Percentiles rank a stretch among this genome's conserved stretches.
phyloP scores from a whole-genome alignment of 2,113 vertebrate species.

The zebrafish (Danio rerio) region DNA sequence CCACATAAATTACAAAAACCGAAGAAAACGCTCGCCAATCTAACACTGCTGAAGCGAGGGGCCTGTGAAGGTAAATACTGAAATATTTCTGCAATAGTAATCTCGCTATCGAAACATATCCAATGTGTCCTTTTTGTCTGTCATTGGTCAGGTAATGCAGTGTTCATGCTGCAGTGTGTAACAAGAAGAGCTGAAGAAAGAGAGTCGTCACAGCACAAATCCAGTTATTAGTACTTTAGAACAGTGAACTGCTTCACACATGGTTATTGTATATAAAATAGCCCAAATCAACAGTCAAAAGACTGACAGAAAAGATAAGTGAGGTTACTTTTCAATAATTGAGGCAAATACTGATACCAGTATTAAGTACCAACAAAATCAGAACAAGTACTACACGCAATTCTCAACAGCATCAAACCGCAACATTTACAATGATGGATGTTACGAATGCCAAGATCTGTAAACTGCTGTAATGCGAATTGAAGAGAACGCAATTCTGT shows the following conservation, averaged over 20 bases:
- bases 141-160: slow-evolving; percentile 54
- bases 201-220: slow-evolving; percentile 60
- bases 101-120: slow-evolving; percentile 27
- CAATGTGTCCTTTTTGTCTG: slow-evolving; percentile 51
- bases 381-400: slow-evolving; percentile 75
- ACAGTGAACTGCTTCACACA: slow-evolving; percentile 63
- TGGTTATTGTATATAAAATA: slow-evolving; percentile 70
- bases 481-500: background rate
- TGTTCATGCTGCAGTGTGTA: slow-evolving; percentile 1
- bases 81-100: slow-evolving; percentile 63
- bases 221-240: slow-evolving; percentile 58
- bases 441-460: slow-evolving; percentile 30
- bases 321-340: slow-evolving; percentile 70
- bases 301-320: slow-evolving; percentile 53
- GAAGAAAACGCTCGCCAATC: slow-evolving; percentile 38
- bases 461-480: slow-evolving; percentile 25
- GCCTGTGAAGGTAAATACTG: slow-evolving; percentile 72
- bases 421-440: slow-evolving; percentile 73
- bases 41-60: slow-evolving; percentile 75
- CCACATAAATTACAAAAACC: slow-evolving; percentile 31
- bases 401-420: slow-evolving; percentile 75
- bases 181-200: slow-evolving; percentile 39
- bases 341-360: slow-evolving; percentile 71
- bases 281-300: slow-evolving; percentile 61
- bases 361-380: slow-evolving; percentile 74